These are phyloP conservation scores for Amniataba percoides DNA, from an alignment of 2,797 vertebrate genomes.

Conservation along the genomic window DNA sequence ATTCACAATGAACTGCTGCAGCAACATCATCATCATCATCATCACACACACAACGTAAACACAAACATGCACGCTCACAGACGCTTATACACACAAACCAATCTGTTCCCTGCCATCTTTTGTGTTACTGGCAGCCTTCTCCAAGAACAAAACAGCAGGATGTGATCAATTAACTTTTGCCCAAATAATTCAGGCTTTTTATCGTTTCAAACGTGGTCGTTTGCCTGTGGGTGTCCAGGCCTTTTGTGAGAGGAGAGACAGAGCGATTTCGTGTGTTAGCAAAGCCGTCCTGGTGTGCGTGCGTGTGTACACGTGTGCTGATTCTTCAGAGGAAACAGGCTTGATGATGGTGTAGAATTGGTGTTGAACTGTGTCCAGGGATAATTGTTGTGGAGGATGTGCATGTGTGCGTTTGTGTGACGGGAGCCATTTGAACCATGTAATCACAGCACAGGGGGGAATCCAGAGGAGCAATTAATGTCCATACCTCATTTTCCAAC, in stretches of 20 bases:
- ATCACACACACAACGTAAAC: neutral
- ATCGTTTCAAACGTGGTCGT: conserved; percentile 37
- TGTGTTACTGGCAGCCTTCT: conserved; percentile 48
- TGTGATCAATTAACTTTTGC: conserved; percentile 70
- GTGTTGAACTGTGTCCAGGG: conserved; percentile 55
- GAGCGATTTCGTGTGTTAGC: conserved; percentile 37
- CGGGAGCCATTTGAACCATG: conserved; percentile 48
- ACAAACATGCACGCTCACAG: neutral
- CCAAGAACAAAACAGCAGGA: conserved; percentile 60
- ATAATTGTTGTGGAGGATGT: conserved; percentile 57
- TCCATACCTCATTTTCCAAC: conserved; percentile 48
- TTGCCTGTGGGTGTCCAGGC: conserved; percentile 49
- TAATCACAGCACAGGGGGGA: conserved; percentile 63
- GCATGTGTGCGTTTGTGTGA: conserved; percentile 26
- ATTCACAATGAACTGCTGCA: conserved; percentile 5
- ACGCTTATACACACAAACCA: conserved; percentile 19
- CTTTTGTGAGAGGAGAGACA: conserved; percentile 34
- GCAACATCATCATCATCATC: neutral
- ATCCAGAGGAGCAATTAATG: conserved; percentile 51
- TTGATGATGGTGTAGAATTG: conserved; percentile 48
- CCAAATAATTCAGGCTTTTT: conserved; percentile 62
- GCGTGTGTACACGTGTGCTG: conserved; percentile 7
- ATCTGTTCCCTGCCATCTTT: conserved; percentile 27
- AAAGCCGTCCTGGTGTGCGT: neutral
- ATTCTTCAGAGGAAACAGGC: conserved; percentile 46